A percentile compares a stretch with the other conserved stretches of the same genome.
phyloP scores from a whole-genome alignment of 2,113 vertebrate species.

The Mystacornis crossleyi region DNA sequence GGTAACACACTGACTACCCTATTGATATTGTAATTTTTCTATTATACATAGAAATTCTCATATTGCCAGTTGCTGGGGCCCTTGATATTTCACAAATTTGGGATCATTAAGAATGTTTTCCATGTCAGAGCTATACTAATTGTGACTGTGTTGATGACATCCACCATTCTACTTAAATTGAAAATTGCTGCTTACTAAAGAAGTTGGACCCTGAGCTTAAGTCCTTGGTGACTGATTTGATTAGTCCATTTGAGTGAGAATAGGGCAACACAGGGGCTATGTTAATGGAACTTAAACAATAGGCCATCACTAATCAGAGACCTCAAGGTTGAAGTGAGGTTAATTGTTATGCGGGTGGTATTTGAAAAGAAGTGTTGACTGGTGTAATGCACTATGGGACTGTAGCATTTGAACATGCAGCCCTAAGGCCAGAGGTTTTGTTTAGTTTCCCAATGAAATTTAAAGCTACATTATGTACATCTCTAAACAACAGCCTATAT shows the following conservation, averaged over 20 bases:
- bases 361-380: conserved; percentile 86
- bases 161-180: conserved; percentile 68
- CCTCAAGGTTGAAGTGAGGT: conserved; percentile 92
- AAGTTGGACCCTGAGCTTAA: conserved; percentile 71
- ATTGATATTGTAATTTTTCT: conserved; percentile 69
- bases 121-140: conserved; percentile 45
- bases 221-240: conserved; percentile 83
- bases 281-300: conserved; percentile 89
- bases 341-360: conserved; percentile 92
- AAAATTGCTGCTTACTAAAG: conserved; percentile 70
- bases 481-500: conserved; percentile 65
- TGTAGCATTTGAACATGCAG: conserved; percentile 86
- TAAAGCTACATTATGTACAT: conserved; percentile 75
- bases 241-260: conserved; percentile 84
- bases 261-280: conserved; percentile 85
- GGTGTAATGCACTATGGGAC: conserved; percentile 86
- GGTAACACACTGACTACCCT: neutral
- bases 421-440: conserved; percentile 89
- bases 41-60: conserved; percentile 37
- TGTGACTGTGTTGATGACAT: conserved; percentile 68
- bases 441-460: conserved; percentile 86
- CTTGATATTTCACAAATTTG: conserved; percentile 55
- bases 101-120: conserved; percentile 68
- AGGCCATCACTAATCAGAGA: conserved; percentile 93
- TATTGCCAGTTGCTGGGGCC: conserved; percentile 10